Base-by-base conservation (phyloP, 1,140 invertebrate genomes). In the Homalodisca vitripennis region DNA sequence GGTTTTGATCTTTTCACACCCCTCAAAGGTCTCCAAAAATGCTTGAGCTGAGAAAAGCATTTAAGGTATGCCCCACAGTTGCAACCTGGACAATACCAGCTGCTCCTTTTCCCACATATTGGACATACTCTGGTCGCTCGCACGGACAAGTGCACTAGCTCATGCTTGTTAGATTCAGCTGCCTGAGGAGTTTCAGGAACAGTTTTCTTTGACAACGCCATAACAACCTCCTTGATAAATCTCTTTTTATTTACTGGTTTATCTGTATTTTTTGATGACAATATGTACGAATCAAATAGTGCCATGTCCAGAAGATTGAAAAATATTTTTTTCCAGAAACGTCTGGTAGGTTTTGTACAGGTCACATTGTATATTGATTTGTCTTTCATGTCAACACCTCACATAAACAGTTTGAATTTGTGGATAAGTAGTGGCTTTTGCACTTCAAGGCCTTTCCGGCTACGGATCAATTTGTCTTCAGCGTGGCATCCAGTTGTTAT, bases 21-120 rank as follows among this genome's bases (percentile, higher is more conserved):
- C 29, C 29, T 67, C 66, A 47, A 41, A 22, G 67, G 67, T 53
- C 48, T 57, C 67, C 67, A 68, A 29, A 57, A 60, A 46, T 68
- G 67, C 20, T 68, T 20, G 29, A 68, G 27, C 29, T 57, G 17
- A 17, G 47, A 46, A 60, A 57, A 68, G 24, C 67, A 32, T n/a
- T 48, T 46, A 20, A 14, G 22, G 48, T 68, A 53, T 3, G 60
- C 67, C 29, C 67, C 51, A 60, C 67, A 68, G 34, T 68, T 68
- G 55, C 67, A 57, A n/a, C 67, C 51, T 53, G 51, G 67, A 51
- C 67, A 68, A 34, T 30, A 60, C 27, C n/a, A 68, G 24, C 34
- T 24, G 24, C 20, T 27, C 55, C 67, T 68, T 57, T 51, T 51
- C 22, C 51, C 51, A 32, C 67, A 60, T 20, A 68, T 53, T n/a